Evolutionary conservation across 2,888 invertebrate genomes (phyloP).

Genomic region (Hydrotaea cyrtoneurina): DNA sequence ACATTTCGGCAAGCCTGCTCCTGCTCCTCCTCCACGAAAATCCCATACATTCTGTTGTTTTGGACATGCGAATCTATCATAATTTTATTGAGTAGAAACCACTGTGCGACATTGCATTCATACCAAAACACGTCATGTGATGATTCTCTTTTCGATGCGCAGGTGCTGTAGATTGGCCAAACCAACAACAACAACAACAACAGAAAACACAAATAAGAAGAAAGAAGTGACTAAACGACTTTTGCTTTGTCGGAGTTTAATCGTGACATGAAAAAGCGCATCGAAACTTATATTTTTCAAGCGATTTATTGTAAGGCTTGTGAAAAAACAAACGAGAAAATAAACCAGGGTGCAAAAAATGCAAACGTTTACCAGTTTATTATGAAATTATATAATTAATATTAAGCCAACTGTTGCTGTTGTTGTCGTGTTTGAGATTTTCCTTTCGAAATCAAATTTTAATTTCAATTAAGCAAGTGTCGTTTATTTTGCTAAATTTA

Average conservation of each 20-base stretch:
- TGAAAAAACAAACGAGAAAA: too few species aligned
- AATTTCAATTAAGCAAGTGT: constrained; percentile 62
- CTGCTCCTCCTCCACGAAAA: too few species aligned
- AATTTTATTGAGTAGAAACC: too few species aligned
- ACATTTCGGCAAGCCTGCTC: too few species aligned
- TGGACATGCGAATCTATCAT: too few species aligned
- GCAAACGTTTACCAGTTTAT: constrained; percentile 38
- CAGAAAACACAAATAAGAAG: background rate
- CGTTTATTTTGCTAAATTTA: constrained; percentile 63
- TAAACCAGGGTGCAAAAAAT: background rate
- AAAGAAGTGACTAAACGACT: constrained; percentile 58
- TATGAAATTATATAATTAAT: constrained; percentile 51
- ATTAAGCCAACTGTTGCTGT: background rate
- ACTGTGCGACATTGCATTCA: too few species aligned
- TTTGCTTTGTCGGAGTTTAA: constrained; percentile 44
- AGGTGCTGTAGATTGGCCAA: constrained; percentile 1
- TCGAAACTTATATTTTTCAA: background rate
- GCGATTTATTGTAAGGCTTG: background rate
- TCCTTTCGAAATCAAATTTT: constrained; percentile 51
- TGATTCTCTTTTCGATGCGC: constrained; percentile 29
- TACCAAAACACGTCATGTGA: background rate
- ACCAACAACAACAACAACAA: background rate
- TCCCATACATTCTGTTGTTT: too few species aligned
- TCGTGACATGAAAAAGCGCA: constrained; percentile 53
- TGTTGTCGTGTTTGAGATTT: constrained; percentile 18